phyloP scores from a whole-genome alignment of 2,113 vertebrate species.

The Notechis scutatus region DNA sequence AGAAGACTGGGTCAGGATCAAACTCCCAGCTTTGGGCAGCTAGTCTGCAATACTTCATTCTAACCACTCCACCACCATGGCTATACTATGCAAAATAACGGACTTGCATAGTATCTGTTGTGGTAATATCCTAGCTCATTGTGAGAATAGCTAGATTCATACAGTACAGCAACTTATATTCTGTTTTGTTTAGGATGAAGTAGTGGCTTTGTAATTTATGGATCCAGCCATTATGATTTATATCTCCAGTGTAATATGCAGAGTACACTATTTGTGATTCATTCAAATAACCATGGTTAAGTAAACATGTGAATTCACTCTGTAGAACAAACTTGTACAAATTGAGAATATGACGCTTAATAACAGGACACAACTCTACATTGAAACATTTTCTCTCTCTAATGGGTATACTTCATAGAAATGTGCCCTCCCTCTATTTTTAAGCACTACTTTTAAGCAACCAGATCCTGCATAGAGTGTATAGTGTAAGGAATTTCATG shows the following conservation, averaged over 20 bases:
- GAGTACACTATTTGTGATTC: neutral
- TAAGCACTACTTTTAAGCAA: neutral
- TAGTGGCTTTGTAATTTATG: neutral
- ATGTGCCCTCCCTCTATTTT: neutral
- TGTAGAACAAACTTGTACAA: neutral
- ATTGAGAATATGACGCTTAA: neutral
- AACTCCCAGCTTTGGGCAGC: neutral
- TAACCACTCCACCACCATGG: neutral
- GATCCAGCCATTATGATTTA: neutral
- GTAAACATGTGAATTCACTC: neutral
- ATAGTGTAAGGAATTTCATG: neutral
- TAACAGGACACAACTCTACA: neutral
- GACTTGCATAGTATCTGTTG: neutral
- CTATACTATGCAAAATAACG: neutral
- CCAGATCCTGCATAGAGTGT: neutral
- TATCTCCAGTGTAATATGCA: neutral
- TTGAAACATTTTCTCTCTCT: neutral
- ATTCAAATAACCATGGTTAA: neutral
- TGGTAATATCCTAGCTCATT: neutral
- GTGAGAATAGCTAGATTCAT: neutral
- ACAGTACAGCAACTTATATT: neutral
- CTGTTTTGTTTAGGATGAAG: neutral
- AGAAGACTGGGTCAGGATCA: neutral
- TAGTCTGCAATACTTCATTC: neutral
- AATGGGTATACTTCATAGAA: neutral